Evolutionary conservation across 2,888 invertebrate genomes (phyloP).

Genomic region (Trichogramma evanescens): DNA sequence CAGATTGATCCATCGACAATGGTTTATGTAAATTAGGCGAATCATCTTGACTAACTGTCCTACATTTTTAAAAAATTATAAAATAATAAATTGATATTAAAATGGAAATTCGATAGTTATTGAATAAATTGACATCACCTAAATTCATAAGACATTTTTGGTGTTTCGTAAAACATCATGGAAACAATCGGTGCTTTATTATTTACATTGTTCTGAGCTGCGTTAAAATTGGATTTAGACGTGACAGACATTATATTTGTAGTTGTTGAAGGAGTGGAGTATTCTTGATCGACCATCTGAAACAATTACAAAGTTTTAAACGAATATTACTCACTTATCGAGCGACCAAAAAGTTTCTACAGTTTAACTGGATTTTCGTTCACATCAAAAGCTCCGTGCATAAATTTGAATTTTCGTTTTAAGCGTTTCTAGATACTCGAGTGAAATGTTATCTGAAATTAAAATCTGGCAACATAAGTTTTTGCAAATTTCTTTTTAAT

Average conservation of each 20-base stretch:
- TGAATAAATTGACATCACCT: neutral
- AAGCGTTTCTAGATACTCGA: too few relatives aligned
- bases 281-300: slow-evolving; percentile 5
- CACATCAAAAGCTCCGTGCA: too few relatives aligned
- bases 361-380: too few relatives aligned
- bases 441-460: too few relatives aligned
- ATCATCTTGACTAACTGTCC: slow-evolving; percentile 5
- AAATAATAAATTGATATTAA: neutral
- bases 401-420: too few relatives aligned
- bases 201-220: neutral
- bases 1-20: slow-evolving; percentile 4
- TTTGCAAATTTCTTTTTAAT: too few relatives aligned
- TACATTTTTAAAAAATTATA: neutral
- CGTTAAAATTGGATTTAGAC: neutral
- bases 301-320: slow-evolving; percentile 16
- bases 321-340: neutral
- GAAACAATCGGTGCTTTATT: neutral
- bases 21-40: neutral
- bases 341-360: neutral
- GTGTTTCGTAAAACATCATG: neutral
- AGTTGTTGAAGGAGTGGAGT: slow-evolving; percentile 6
- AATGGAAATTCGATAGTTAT: neutral
- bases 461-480: too few relatives aligned
- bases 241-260: neutral
- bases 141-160: slow-evolving; percentile 4